Evolutionary conservation across 2,113 vertebrate species (phyloP).

Genomic region (Spheniscus mendiculus): DNA sequence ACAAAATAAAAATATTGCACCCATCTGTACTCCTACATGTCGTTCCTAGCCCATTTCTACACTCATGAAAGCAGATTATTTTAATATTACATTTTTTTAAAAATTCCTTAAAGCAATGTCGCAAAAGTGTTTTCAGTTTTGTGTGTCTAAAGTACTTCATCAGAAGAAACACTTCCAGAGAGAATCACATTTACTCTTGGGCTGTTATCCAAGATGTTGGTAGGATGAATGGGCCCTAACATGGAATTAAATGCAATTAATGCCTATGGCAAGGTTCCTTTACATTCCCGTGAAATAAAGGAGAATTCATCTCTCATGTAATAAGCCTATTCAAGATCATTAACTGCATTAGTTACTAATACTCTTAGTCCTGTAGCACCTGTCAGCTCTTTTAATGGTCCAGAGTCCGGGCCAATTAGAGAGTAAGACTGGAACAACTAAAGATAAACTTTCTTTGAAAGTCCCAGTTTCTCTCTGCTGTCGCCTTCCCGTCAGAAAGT

Average conservation of each 20-base stretch:
- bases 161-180: background rate
- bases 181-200: background rate
- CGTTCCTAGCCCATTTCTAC: background rate
- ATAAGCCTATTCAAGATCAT: background rate
- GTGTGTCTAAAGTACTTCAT: background rate
- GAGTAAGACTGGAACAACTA: background rate
- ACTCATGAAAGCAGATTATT: background rate
- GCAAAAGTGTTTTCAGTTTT: background rate
- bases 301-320: background rate
- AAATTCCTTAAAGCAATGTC: background rate
- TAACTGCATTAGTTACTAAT: slow-evolving; percentile 26
- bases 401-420: background rate
- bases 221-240: slow-evolving; percentile 16
- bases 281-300: background rate
- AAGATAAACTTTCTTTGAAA: slow-evolving; percentile 3
- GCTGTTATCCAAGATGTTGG: slow-evolving; percentile 5
- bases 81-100: background rate
- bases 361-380: background rate
- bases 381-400: background rate
- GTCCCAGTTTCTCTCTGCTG: background rate
- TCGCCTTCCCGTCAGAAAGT: background rate
- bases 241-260: slow-evolving; percentile 17
- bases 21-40: slow-evolving; percentile 11
- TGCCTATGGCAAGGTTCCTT: slow-evolving; percentile 3
- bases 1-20: slow-evolving; percentile 45